Base-by-base conservation (phyloP, 1,140 invertebrate genomes). In the Atta texana region DNA sequence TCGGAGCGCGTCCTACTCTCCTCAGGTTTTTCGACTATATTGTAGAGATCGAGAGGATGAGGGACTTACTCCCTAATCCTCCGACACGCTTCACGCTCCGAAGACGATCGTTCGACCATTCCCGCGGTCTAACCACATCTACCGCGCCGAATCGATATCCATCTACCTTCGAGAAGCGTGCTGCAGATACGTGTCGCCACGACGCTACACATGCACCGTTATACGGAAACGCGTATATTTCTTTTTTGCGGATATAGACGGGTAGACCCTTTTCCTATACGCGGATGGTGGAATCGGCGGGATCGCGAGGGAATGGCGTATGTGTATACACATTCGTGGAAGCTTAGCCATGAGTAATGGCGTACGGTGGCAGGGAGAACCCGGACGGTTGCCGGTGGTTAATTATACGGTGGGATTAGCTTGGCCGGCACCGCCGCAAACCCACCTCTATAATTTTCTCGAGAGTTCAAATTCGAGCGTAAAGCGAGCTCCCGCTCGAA, bases 321-420 rank as follows among this genome's bases (percentile, higher is more conserved):
- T 74, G 85, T 64, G 51, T 71, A 88, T 78, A 88, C 71, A 85
- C 80, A 91, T 85, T 90, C 85, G 86, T 86, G 87, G 89, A 91
- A 93, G 93, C 92, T 93, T 92, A 93, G 91, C 88, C 88, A 88
- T 92, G 92, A 94, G 87, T 93, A 93, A 93, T 92, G 87, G 90
- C 85, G 88, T 78, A 88, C 68, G 44, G 68, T 34, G 80, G 81
- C 55, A 86, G 78, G 87, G 87, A 88, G 88, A 88, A 87, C 89
- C 77, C 86, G 91, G 90, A 92, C 89, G 92, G 90, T 93, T 91
- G 91, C 84, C 86, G 84, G 92, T 91, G 93, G 94, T 94, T 94
- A 94, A 94, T 94, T 94, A 94, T 93, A 95, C 93, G 92, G 91
- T 92, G 90, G 93, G 94, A 94, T 94, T 94, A 94, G 92, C 91